Base-by-base conservation (phyloP, 1,140 invertebrate species). In the Dendroctonus ponderosae region DNA sequence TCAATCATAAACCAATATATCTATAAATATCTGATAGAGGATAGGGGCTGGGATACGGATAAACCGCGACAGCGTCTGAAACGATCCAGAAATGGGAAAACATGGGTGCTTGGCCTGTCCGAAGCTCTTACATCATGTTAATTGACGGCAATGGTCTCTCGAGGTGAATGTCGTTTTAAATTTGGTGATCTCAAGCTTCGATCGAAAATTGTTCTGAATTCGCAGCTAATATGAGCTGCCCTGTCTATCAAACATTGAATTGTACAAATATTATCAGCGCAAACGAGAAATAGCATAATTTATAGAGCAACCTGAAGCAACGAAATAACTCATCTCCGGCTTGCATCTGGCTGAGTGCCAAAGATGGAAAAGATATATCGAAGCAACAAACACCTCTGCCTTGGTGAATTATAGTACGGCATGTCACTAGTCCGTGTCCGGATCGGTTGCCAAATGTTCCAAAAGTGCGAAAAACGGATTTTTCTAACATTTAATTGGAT, bases 1-100 rank as follows among this genome's bases (percentile, higher is more conserved):
- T 53, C 53, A 65, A 57, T 64, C 62, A 64, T 6, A 49, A 42
- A 26, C 15, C 57, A 59, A 37, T 12, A 43, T 56, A 41, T 15
- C 42, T 65, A 65, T 58, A 65, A 65, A 65, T 65, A 65, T 57
- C 56, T 65, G 62, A 65, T 65, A 12, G 62, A 49, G 49, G 39
- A 14, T 38, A 49, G 37, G 14, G 42, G 43, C 12, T 39, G 53
- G 15, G 41, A 38, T 54, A 52, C 41, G 52, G 62, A 65, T 65
- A 56, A 57, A 38, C 42, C 53, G 62, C 62, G 62, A 65, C 62
- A 65, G 62, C 62, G 62, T 65, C 62, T 65, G 14, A 40, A 65
- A 39, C 46, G 38, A 65, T 65, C 62, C 62, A 57, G 53, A 57
- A 65, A 53, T 65, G 62, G 62, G 53, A 65, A 46, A 65, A 65